Evolutionary conservation across 2,797 vertebrate genomes (phyloP).

Genomic region (Danio tinwini): DNA sequence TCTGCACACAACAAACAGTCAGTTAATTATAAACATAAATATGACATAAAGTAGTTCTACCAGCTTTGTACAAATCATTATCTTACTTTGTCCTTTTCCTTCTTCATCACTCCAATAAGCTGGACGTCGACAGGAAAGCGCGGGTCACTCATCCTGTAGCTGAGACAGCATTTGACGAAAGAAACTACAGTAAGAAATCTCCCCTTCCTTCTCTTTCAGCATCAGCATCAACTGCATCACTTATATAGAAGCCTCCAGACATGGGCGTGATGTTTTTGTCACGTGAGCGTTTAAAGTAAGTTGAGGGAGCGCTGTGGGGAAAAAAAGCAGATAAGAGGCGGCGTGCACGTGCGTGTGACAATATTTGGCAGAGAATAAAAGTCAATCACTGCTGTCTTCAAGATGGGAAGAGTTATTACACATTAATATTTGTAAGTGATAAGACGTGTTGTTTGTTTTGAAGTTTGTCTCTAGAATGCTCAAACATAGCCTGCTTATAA

Average conservation of each 20-base stretch:
- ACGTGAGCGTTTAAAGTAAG: slow-evolving; percentile 9
- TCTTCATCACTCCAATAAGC: slow-evolving; percentile 71
- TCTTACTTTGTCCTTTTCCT: slow-evolving; percentile 73
- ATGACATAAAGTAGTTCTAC: too few species aligned
- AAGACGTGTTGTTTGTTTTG: not conserved
- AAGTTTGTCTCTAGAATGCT: not conserved
- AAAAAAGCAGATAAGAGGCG: not conserved
- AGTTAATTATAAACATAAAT: not conserved
- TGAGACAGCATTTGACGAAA: not conserved
- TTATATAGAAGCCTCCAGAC: not conserved
- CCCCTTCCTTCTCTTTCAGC: slow-evolving; percentile 8
- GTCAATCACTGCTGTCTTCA: not conserved
- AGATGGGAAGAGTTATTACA: not conserved
- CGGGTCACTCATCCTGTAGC: slow-evolving; percentile 61
- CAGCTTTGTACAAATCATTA: too few species aligned
- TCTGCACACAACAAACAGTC: slow-evolving; percentile 59
- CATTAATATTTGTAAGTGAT: not conserved
- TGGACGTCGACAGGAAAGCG: slow-evolving; percentile 67
- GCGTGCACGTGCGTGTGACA: not conserved
- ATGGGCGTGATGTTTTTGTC: slow-evolving; percentile 33
- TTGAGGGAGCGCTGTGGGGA: not conserved
- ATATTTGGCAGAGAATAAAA: not conserved
- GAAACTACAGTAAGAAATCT: not conserved
- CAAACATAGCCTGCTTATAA: too few species aligned
- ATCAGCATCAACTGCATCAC: not conserved